Evolutionary conservation across 2,888 invertebrate species (phyloP), one percentile per base, ranked within the genome.

Genomic region (Rotaria macrura): DNA sequence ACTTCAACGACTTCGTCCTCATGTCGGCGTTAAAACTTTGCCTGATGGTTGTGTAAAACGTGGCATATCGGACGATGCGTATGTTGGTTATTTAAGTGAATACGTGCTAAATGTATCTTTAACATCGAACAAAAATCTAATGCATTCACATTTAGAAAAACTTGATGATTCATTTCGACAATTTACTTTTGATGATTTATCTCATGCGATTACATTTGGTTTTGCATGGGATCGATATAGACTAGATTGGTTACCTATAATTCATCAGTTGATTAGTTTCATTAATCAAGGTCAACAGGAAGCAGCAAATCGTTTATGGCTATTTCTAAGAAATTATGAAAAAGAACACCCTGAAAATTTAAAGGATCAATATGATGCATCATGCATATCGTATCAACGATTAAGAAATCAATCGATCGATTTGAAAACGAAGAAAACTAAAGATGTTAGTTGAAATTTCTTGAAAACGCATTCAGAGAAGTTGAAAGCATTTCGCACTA

Each of bases 191-290:
- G 3, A 23, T 40, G n/a, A 79, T 79, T 79, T 79, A 43, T 25
- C 12, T 6, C 43, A n/a, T 25, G 9, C 17, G 20, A 79, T 79
- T 25, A 79, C 79, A 40, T 79, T 79, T 25, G 79, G 79, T 43
- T 79, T 79, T 79, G 79, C 79, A n/a, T 79, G 79, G 79, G 79
- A 79, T 79, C 79, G 79, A 25, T 79, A 79, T 79, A 40, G 6
- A 43, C 43, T 79, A 79, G 43, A 43, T 43, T 79, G 79, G 79
- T 43, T 79, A n/a, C 79, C 79, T 43, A 79, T 79, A n/a, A 79
- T 79, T 79, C 79, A 79, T 79, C 25, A 43, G n/a, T 43, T 79
- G 7, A 43, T 79, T 79, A 2, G n/a, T 12, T 79, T 79, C 25
- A n/a, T 5, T 79, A 10, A 79, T n/a, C 79, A 43, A 43, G n/a